A percentile compares a stretch with the other conserved stretches of the same genome.
Conservation (phyloP, 2,797 vertebrate species). For the Siniperca scherzeri region DNA sequence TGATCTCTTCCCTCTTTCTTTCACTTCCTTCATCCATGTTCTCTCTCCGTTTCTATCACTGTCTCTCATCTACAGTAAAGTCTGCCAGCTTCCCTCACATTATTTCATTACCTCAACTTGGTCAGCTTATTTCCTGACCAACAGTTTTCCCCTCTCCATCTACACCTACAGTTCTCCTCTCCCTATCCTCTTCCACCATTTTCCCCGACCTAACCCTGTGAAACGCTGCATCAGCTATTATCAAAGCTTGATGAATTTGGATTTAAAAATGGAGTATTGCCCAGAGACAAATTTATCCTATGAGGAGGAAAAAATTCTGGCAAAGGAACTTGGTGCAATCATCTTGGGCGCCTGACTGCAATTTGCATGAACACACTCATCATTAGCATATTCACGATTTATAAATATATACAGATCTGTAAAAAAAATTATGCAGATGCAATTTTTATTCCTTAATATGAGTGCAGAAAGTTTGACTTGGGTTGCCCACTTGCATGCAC, state of each 20-base stretch:
- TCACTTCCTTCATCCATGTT: background rate
- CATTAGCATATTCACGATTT: constrained; percentile 63
- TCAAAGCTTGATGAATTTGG: constrained; percentile 74
- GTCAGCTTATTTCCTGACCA: constrained; percentile 43
- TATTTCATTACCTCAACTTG: constrained; percentile 32
- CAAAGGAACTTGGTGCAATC: constrained; percentile 62
- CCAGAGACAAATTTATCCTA: constrained; percentile 75
- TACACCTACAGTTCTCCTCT: constrained; percentile 25
- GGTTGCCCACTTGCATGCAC: background rate
- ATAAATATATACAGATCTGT: constrained; percentile 49
- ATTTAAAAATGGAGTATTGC: constrained; percentile 73
- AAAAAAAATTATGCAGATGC: constrained; percentile 4
- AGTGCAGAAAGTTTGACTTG: constrained; percentile 24
- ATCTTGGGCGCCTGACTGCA: constrained; percentile 50
- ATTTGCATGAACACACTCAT: constrained; percentile 54
- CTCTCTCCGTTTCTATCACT: background rate
- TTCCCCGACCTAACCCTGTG: constrained; percentile 41
- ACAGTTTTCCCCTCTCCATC: constrained; percentile 11
- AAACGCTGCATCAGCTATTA: constrained; percentile 75
- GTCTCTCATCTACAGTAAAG: constrained; percentile 13
- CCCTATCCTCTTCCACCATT: constrained; percentile 15
- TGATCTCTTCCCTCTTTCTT: background rate
- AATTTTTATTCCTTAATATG: constrained; percentile 12
- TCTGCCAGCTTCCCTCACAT: constrained; percentile 15
- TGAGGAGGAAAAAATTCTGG: constrained; percentile 47